Evolutionary conservation across 23 tunicate genomes (phyloP), one percentile per base, ranked within the genome.

Genomic region (Halocynthia aurantium): DNA sequence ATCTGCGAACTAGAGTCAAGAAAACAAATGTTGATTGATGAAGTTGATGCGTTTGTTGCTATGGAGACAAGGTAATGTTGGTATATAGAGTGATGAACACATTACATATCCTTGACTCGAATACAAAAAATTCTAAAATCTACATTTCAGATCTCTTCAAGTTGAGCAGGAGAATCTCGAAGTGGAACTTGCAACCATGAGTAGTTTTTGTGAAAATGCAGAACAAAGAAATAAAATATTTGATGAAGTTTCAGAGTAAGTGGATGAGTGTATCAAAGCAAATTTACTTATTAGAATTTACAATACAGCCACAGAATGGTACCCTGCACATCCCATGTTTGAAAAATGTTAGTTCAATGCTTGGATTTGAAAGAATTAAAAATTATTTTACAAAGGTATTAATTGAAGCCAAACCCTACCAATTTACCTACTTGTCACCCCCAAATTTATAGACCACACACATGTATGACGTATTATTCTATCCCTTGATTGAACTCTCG

Each of bases 141-240:
- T 58, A 58, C 15, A 13, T 58, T 58, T 58, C 64, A 84, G 88
- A 20, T 70, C 83, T 19, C 70, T 84, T 15, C 63, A 68, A 67
- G 53, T 55, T 6, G 88, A 84, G 20, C 82, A 76, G 55, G 82
- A 84, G 17, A 77, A 71, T 22, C 52, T 84, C 7, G 82, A 84
- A 51, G 31, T 84, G 66, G 82, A 84, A 56, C 22, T 84, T 55
- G 82, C 88, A 15, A 77, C 81, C 20, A 49, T 82, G 65, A 73
- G 71, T 67, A 74, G 80, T 66, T 72, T 61, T 52, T 82, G 86
- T 53, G 80, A 82, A 8, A 51, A 52, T n/a, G 86, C 75, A 22
- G 80, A 75, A 7, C 52, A 82, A 52, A 82, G 75, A 65, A 62
- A 73, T 12, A 67, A 75, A 61, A 31, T 62, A 52, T 62, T 74